phyloP scores from a whole-genome alignment of 2,888 invertebrate species.

The Lasioglossum figueresi region DNA sequence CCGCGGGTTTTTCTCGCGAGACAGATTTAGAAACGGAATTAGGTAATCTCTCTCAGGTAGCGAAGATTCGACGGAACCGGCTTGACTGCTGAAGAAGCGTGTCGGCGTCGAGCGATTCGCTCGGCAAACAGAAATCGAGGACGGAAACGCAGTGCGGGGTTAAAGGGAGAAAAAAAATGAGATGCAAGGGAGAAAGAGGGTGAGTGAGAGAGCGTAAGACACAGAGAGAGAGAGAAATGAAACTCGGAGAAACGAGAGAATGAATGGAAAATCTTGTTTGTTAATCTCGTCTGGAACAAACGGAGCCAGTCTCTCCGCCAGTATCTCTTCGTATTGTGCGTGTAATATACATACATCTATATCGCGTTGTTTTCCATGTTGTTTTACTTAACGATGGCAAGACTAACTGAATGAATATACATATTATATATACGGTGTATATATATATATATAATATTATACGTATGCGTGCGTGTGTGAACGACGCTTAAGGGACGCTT shows the following conservation, averaged over 20 bases:
- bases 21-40: not conserved
- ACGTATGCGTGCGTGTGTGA: constrained; percentile 43
- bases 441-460: constrained; percentile 13
- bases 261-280: constrained; percentile 8
- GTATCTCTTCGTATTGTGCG: constrained; percentile 46
- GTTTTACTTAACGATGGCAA: constrained; percentile 46
- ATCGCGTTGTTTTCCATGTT: constrained; percentile 49
- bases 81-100: not conserved
- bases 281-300: constrained; percentile 33
- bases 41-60: constrained; percentile 3
- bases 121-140: not conserved
- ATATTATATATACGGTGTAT: constrained; percentile 13
- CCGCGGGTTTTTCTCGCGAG: not conserved
- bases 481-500: constrained; percentile 39
- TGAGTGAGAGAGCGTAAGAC: not conserved
- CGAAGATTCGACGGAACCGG: not conserved
- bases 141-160: constrained; percentile 22
- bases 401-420: constrained; percentile 26
- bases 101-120: not conserved
- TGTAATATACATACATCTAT: constrained; percentile 21
- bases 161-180: not conserved
- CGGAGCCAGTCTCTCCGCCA: constrained; percentile 45
- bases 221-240: not conserved
- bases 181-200: not conserved
- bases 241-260: constrained; percentile 8